Conservation (phyloP, 2,113 vertebrate genomes). For the Hystrix brachyura region DNA sequence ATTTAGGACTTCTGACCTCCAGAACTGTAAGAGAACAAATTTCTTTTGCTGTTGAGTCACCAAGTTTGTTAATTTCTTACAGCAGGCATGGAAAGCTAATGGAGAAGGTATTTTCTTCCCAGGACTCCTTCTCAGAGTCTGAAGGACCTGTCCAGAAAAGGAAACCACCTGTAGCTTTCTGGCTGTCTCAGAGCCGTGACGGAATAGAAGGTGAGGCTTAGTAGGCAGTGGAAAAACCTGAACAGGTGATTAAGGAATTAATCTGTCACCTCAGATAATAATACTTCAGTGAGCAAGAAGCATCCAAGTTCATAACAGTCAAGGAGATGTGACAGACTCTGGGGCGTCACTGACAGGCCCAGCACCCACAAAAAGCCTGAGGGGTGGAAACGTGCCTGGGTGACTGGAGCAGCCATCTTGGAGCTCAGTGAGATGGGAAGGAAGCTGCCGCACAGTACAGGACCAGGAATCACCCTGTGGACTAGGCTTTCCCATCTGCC, state of each 20-base stretch:
- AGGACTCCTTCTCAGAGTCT: not conserved
- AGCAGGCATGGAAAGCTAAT: not conserved
- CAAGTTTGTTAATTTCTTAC: not conserved
- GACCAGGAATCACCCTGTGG: not conserved
- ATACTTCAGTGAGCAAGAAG: not conserved
- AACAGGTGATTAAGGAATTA: slow-evolving; percentile 22
- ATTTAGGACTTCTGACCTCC: not conserved
- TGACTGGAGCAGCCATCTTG: not conserved
- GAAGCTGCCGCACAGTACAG: rapidly evolving
- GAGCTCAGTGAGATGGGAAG: not conserved
- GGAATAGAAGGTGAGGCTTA: not conserved
- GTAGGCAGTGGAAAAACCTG: not conserved
- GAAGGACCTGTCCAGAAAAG: not conserved
- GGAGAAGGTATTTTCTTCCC: not conserved
- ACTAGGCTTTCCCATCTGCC: not conserved
- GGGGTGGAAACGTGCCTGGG: not conserved
- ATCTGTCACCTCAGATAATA: not conserved
- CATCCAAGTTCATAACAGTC: not conserved
- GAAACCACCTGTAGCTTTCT: not conserved
- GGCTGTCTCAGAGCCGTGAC: not conserved
- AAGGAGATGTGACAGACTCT: not conserved
- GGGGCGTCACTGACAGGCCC: not conserved
- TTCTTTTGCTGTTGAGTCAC: not conserved
- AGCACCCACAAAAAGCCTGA: not conserved
- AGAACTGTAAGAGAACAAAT: not conserved